A percentile compares a stretch with the other conserved stretches of the same genome.
phyloP scores from a whole-genome alignment of 2,888 invertebrate genomes.

The Drosophila vallismaia region DNA sequence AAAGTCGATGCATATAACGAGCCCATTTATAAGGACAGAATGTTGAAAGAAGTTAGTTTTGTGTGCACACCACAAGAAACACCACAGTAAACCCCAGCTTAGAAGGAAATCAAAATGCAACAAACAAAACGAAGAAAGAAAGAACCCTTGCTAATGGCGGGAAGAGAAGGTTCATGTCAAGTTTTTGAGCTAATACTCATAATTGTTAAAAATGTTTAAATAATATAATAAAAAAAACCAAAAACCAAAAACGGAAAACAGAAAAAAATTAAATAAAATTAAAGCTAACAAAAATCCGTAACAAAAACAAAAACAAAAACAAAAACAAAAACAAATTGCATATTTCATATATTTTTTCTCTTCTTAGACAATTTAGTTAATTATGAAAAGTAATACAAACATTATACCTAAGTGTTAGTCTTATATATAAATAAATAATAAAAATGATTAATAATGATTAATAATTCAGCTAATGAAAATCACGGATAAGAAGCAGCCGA shows the following conservation, averaged over 20 bases:
- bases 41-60: conserved; percentile 34
- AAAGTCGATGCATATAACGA: conserved; percentile 48
- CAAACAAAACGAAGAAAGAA: conserved; percentile 27
- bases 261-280: conserved; percentile 34
- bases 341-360: conserved; percentile 71
- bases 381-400: conserved; percentile 64
- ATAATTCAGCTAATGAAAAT: conserved; percentile 53
- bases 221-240: conserved; percentile 58
- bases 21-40: conserved; percentile 37
- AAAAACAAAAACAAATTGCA: conserved; percentile 55
- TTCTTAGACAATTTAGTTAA: conserved; percentile 81
- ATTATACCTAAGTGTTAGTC: conserved; percentile 81
- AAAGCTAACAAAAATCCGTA: conserved; percentile 49
- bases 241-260: conserved; percentile 48
- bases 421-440: conserved; percentile 70
- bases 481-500: conserved; percentile 43
- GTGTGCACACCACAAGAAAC: conserved; percentile 33
- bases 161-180: conserved; percentile 70
- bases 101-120: conserved; percentile 67
- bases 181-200: conserved; percentile 76
- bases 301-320: too few relatives aligned
- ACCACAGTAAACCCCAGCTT: conserved; percentile 36
- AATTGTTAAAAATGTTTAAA: conserved; percentile 75
- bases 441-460: conserved; percentile 40
- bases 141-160: conserved; percentile 51